Base-by-base conservation (phyloP, 2,888 invertebrate genomes). In the Ennomos quercinarius region DNA sequence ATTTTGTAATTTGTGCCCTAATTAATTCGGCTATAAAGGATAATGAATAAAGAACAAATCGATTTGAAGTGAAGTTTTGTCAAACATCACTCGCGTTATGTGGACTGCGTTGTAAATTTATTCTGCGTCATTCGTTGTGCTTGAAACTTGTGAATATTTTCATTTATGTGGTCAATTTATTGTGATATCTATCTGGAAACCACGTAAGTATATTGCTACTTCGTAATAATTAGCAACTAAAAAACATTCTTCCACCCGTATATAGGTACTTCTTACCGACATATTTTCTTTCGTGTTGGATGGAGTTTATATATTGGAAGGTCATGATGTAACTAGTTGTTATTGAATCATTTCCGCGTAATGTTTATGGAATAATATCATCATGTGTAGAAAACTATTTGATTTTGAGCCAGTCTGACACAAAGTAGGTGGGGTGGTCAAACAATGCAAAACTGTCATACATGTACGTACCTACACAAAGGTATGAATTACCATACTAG, bases 31-130 rank as follows among this genome's bases (percentile, higher is more conserved):
- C 78, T 76, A 71, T 76, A 71, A 58, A 65, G 5, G 34, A 86
- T 87, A 83, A 86, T 87, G 63, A 76, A 17, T 8, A 12, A 9
- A 76, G 72, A 70, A 71, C 79, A 80, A 80, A 87, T 88, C 86
- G 88, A 87, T 88, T 84, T 78, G 72, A 80, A 81, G 78, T 79
- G 73, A 81, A 81, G 78, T 81, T 84, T 84, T 78, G 87, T 85
- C 84, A 81, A 82, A 82, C 84, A 83, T 77, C 79, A 81, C 71
- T 78, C 70, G 73, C 80, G 81, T 65, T 83, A 77, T 73, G 82
- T 81, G 83, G 76, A 68, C 79, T 83, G 75, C 80, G 79, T 83
- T 81, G 76, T 80, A 78, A 76, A 77, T 84, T 81, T 83, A 85
- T 80, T 87, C 67, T 78, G 83, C 89, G 89, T 85, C 87, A 87